Conservation (phyloP, 2,113 vertebrate species). For the Tiliqua scincoides region DNA sequence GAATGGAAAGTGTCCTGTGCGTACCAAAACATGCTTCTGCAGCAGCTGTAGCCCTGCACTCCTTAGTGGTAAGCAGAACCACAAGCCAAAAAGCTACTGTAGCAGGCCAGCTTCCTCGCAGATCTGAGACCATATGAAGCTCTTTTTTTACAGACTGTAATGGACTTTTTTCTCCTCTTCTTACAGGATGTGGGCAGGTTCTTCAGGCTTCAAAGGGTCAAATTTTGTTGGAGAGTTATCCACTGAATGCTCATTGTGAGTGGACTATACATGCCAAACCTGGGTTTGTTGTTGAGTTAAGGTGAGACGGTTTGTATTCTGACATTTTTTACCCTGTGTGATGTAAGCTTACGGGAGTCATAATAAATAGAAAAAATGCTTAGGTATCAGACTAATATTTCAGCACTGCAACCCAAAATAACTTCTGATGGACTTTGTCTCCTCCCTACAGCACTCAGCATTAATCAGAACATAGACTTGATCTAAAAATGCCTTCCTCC, state of each 20-base stretch:
- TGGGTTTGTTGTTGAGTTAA: slow-evolving; percentile 91
- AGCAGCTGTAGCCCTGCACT: too few species aligned
- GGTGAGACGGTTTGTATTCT: slow-evolving; percentile 70
- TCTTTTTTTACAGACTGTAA: slow-evolving; percentile 7
- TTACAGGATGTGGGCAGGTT: slow-evolving; percentile 90
- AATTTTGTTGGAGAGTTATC: slow-evolving; percentile 94
- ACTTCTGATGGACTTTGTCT: background rate
- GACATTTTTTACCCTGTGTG: background rate
- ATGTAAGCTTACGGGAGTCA: background rate
- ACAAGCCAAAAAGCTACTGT: too few species aligned
- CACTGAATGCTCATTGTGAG: slow-evolving; percentile 93
- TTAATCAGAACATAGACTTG: background rate
- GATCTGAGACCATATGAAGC: too few species aligned
- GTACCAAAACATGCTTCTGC: too few species aligned
- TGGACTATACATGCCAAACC: slow-evolving; percentile 90
- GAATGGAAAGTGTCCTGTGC: too few species aligned
- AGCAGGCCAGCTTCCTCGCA: too few species aligned
- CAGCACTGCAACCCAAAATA: background rate
- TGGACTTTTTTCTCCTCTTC: slow-evolving; percentile 30
- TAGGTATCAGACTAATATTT: background rate
- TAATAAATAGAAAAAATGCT: background rate
- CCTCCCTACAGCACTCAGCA: background rate
- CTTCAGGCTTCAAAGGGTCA: slow-evolving; percentile 87
- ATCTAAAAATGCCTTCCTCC: background rate
- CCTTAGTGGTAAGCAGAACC: too few species aligned